These are phyloP conservation scores for Spodoptera litura DNA, from an alignment of 1,140 invertebrate species.

Conservation along the genomic window DNA sequence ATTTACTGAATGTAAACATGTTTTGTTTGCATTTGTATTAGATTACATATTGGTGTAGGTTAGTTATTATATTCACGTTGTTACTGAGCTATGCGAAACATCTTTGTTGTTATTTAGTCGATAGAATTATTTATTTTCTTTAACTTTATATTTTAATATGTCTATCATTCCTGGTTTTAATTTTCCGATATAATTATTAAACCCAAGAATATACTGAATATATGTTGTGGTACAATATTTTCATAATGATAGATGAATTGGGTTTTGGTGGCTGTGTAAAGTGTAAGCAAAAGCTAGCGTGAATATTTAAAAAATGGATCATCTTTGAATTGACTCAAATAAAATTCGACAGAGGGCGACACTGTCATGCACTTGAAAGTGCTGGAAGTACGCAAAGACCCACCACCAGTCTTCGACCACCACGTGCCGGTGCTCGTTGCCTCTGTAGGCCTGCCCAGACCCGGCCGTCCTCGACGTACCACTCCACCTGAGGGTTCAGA, in stretches of 20 bases:
- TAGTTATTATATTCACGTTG: no score
- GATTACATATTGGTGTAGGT: neutral
- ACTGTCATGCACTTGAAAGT: slow-evolving; percentile 94
- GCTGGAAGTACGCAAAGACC: slow-evolving; percentile 91
- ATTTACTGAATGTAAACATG: neutral
- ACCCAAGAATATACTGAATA: no score
- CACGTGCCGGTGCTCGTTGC: slow-evolving; percentile 95
- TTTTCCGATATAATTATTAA: no score
- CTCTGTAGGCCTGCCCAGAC: slow-evolving; percentile 85
- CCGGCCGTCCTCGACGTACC: slow-evolving; percentile 58
- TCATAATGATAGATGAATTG: no score
- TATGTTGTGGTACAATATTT: no score
- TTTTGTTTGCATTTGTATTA: neutral
- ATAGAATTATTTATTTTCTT: no score
- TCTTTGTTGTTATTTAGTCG: no score
- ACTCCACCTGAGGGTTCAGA: slow-evolving; percentile 57
- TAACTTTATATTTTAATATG: no score
- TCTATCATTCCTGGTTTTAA: no score
- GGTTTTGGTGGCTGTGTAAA: no score
- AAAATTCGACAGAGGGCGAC: slow-evolving; percentile 88
- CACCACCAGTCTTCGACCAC: slow-evolving; percentile 94
- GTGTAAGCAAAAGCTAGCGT: no score
- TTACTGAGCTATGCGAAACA: no score
- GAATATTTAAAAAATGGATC: neutral
- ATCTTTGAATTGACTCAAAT: neutral